Evolutionary conservation across 2,797 vertebrate genomes (phyloP).

Genomic region (Myiotriccus ornatus): DNA sequence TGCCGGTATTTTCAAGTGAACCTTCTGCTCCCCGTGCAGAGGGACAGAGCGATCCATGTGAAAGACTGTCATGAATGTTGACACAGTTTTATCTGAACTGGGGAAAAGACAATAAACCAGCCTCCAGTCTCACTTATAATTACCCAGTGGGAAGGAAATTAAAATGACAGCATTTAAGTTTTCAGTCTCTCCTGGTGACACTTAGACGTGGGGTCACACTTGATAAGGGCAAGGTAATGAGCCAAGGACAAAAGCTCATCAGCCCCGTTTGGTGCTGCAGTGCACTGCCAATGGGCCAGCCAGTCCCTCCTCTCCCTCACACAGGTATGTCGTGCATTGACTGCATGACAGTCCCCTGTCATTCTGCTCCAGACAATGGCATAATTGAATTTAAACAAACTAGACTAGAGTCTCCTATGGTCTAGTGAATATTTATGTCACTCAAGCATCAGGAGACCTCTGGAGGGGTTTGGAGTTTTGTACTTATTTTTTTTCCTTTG

Average conservation of each 20-base stretch:
- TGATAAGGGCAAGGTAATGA: neutral
- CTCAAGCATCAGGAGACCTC: neutral
- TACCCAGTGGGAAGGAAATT: neutral
- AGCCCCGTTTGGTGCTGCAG: neutral
- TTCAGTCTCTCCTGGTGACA: neutral
- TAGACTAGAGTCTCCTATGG: conserved; percentile 30
- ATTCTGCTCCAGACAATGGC: conserved; percentile 18
- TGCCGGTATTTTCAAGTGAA: neutral
- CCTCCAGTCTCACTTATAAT: neutral
- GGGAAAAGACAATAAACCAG: neutral
- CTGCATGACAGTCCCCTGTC: neutral
- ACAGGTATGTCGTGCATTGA: neutral
- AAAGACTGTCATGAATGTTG: neutral
- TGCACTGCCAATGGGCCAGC: neutral
- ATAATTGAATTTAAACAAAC: conserved; percentile 47
- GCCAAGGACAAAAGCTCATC: neutral
- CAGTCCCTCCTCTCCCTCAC: neutral
- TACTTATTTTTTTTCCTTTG: neutral
- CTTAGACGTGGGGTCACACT: neutral
- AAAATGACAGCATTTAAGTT: conserved; percentile 12
- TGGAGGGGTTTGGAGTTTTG: neutral
- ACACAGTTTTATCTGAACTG: neutral
- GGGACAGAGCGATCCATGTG: neutral
- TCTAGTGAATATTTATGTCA: conserved; percentile 58
- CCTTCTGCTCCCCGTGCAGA: neutral